Conservation (phyloP, 2,888 invertebrate genomes). For the Noctuana brunneofusca region DNA sequence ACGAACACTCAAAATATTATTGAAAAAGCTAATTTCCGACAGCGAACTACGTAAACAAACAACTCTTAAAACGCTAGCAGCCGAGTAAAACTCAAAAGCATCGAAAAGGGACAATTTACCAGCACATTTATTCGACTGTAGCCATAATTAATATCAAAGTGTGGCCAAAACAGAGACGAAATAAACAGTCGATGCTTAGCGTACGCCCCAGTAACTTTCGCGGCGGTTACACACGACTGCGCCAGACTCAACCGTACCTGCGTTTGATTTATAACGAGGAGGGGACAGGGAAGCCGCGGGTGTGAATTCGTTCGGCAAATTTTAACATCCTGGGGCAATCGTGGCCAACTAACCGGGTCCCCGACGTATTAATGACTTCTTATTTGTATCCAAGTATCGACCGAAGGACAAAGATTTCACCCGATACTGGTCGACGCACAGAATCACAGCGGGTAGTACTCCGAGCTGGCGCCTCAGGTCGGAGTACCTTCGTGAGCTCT, state of each 20-base stretch:
- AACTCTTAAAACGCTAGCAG: not conserved
- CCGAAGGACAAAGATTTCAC: slow-evolving; percentile 20
- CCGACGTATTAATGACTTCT: slow-evolving; percentile 24
- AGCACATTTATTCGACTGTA: not conserved
- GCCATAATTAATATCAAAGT: slow-evolving; percentile 29
- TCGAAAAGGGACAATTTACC: not conserved
- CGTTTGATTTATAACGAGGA: slow-evolving; percentile 79
- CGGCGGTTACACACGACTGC: slow-evolving; percentile 67
- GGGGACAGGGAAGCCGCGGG: slow-evolving; percentile 70
- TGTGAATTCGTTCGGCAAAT: slow-evolving; percentile 73
- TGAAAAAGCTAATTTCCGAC: not conserved
- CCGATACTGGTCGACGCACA: slow-evolving; percentile 35
- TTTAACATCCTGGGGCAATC: slow-evolving; percentile 57
- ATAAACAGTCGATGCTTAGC: slow-evolving; percentile 37
- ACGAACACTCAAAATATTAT: not conserved
- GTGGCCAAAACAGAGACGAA: slow-evolving; percentile 31
- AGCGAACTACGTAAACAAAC: not conserved
- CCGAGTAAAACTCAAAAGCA: not conserved
- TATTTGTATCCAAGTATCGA: slow-evolving; percentile 4
- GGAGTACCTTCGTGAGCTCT: slow-evolving; percentile 72
- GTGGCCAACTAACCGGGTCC: slow-evolving; percentile 35
- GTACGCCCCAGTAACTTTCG: slow-evolving; percentile 41
- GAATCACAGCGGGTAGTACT: slow-evolving; percentile 71
- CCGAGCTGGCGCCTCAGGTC: slow-evolving; percentile 71
- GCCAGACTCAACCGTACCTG: slow-evolving; percentile 74